Base-by-base conservation (phyloP, 2,113 vertebrate genomes). In the Istiophorus platypterus region DNA sequence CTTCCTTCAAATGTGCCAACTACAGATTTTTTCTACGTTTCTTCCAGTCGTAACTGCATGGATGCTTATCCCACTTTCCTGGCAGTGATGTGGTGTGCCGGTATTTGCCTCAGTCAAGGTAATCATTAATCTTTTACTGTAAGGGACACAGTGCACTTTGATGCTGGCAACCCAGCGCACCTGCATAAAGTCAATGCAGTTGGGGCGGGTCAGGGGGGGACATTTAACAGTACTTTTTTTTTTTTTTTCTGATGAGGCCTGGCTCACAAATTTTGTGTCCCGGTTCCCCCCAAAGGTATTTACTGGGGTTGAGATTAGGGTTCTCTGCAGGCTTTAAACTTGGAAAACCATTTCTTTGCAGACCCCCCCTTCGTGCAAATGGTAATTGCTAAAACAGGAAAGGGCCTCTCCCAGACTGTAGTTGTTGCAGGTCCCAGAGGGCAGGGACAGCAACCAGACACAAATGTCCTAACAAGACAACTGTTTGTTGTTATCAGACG, bases 61-160 rank as follows among this genome's bases (percentile, higher is more conserved):
- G 97, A 99, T 0, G 82, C 96, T 0, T 99, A 99, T 56, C 95
- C 98, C 1, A 98, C 98, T 0, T 99, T 99, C 88, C 95, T 99
- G 0, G 98, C 95, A 0, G 90, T 97, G 75, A 96, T 99, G 85
- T 99, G 98, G 98, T 97, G 96, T 2, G 97, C 97, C 0, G 98
- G 98, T 5, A 82, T 99, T 22, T 96, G 98, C 75, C 97, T 98
- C 88, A 98, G 94, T 88, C 98, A 98, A 97, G 96, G 98, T 99
- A 97, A 85, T 27, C 0, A 42, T 77, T 84, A 41, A 62, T 64
- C 57, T 11, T 5, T 15, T 7, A 3, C 22, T 15, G 10, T 20
- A 27, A 34, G 49, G 5, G 8, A 70, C 8, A 4, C 54, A 39
- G 7, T 29, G 22, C 14, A 12, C 17, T 29, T 13, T 56, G 26